Evolutionary conservation across 2,888 invertebrate species (phyloP), one percentile per base, ranked within the genome.

Genomic region (Buathra laborator): DNA sequence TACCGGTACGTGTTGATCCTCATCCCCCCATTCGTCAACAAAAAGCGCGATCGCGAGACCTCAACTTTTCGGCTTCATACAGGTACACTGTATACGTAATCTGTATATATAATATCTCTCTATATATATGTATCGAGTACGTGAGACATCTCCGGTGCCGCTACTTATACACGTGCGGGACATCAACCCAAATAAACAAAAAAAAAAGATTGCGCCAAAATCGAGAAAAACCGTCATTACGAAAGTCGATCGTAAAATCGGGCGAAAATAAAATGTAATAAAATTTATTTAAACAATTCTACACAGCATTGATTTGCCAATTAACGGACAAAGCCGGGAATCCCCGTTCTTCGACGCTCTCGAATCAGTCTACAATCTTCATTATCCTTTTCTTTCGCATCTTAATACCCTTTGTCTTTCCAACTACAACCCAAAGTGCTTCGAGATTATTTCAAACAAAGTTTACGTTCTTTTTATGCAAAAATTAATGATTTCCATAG

Each of bases 1-100:
- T 92, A 92, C 92, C 89, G 92, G 92, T 85, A 92, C 92, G 92
- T 92, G 93, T 93, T 93, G 92, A 92, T 92, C 90, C 92, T 89
- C 91, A 88, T 90, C 89, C 37, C 37, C 37, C 89, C 90, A 88
- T 91, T 91, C 91, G 89, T 92, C 91, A 90, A 90, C 89, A 91
- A 92, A 92, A 92, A 92, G 87, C 88, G 68, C 76, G 79, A 82
- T 79, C 79, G 64, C 46, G 70, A 67, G 66, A 53, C 74, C 64
- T 43, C 64, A 78, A 29, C 66, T 46, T 9, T 37, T 43, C 43
- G 37, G 43, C 66, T 5, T 32, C 29, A 53, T 68, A 62, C 62
- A 37, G 51, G 51, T 66, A 4, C 37, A 9, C 43, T 46, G 51
- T 53, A 66, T 10, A 43, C 44, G n/a, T 9, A 37, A 37, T 19